Conservation (phyloP, 2,888 invertebrate genomes). For the Acronicta leporina region DNA sequence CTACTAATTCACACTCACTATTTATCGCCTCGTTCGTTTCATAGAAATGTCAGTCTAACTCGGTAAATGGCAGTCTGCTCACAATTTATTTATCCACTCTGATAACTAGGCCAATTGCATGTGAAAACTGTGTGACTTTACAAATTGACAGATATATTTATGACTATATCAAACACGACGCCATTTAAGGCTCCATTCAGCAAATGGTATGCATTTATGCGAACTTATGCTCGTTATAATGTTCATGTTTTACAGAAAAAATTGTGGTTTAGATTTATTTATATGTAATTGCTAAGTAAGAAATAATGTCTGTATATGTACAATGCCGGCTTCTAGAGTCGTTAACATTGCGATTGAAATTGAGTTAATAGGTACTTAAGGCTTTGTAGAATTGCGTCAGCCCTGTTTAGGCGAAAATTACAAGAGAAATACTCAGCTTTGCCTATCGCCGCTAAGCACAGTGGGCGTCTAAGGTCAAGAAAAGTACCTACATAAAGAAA, state of each 20-base stretch:
- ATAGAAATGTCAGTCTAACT: conserved; percentile 13
- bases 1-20: not conserved
- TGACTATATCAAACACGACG: conserved; percentile 21
- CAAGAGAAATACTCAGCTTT: too few species aligned
- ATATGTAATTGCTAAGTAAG: not conserved
- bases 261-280: conserved; percentile 29
- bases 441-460: too few species aligned
- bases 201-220: conserved; percentile 33
- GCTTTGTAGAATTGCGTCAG: not conserved
- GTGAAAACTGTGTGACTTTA: conserved; percentile 41
- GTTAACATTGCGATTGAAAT: not conserved
- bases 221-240: not conserved
- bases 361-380: not conserved
- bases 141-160: conserved; percentile 50
- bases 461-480: too few species aligned
- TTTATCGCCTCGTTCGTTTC: not conserved
- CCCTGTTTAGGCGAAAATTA: too few species aligned
- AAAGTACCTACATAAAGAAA: too few species aligned
- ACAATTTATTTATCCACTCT: conserved; percentile 37
- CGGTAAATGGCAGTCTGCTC: conserved; percentile 33
- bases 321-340: not conserved
- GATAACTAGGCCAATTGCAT: conserved; percentile 43
- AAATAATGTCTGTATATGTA: not conserved
- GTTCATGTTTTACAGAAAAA: conserved; percentile 18
- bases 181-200: conserved; percentile 40